Evolutionary conservation across 2,797 vertebrate species (phyloP).

Genomic region (Cyclura pinguis): DNA sequence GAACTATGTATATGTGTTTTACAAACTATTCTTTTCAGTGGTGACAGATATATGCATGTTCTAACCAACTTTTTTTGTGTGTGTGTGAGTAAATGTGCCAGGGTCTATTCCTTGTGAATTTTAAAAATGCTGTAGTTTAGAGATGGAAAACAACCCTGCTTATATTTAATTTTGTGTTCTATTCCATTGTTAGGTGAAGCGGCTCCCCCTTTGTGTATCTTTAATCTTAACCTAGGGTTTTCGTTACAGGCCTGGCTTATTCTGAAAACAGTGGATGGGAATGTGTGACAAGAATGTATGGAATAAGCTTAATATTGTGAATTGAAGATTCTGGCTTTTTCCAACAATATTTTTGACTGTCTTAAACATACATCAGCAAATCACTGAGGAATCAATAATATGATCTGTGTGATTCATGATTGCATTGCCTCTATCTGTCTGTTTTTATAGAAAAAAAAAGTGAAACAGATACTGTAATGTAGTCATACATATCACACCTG

Average conservation of each 20-base stretch:
- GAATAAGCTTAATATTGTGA: background rate
- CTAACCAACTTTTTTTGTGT: background rate
- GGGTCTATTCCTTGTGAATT: too few relatives aligned
- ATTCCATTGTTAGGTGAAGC: background rate
- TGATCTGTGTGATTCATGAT: background rate
- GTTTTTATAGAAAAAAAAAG: background rate
- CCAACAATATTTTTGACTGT: background rate
- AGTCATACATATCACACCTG: background rate
- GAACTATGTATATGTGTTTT: background rate
- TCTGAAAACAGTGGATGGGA: background rate
- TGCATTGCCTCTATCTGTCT: background rate
- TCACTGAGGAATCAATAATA: too few relatives aligned
- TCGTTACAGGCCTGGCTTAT: background rate
- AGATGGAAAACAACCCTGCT: background rate
- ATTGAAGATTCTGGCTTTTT: background rate
- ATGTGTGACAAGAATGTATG: too few relatives aligned
- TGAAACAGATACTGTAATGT: too few relatives aligned
- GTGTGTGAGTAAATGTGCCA: too few relatives aligned
- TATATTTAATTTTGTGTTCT: background rate
- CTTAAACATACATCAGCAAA: background rate
- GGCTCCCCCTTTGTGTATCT: too few relatives aligned
- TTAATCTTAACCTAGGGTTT: too few relatives aligned
- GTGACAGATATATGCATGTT: background rate
- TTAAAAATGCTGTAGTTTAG: too few relatives aligned
- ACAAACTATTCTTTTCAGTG: background rate